These are phyloP conservation scores for Hystrix brachyura DNA, from an alignment of 2,113 vertebrate genomes.

Conservation along the genomic window DNA sequence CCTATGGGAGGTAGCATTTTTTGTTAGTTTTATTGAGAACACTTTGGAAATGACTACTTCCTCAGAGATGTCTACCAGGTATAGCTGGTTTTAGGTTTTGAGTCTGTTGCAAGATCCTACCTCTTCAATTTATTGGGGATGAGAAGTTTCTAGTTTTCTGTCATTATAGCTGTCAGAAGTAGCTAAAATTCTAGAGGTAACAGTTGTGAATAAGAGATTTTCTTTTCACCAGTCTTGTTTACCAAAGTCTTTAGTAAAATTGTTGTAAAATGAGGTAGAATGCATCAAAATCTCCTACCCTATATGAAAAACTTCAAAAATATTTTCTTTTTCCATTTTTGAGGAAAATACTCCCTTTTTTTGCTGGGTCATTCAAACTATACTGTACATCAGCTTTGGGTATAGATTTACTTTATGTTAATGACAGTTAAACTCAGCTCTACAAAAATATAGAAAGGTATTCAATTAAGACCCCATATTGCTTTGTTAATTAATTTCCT, in stretches of 20 bases:
- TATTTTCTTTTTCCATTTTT: constrained; percentile 26
- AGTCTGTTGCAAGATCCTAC: no score
- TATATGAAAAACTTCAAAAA: background rate
- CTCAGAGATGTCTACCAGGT: no score
- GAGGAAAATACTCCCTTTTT: constrained; percentile 34
- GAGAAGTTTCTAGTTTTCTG: background rate
- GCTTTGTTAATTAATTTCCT: constrained; percentile 81
- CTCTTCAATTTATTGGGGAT: no score
- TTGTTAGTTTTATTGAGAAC: no score
- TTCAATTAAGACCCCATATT: constrained; percentile 57
- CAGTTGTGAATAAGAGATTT: background rate
- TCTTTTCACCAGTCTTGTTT: background rate
- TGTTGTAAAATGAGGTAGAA: background rate
- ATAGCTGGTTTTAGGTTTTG: no score
- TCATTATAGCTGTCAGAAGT: background rate
- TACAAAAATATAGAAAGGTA: constrained; percentile 52
- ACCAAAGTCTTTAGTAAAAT: background rate
- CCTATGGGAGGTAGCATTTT: no score
- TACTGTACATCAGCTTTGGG: background rate
- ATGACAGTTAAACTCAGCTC: constrained; percentile 55
- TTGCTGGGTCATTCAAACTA: constrained; percentile 37
- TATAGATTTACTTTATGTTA: constrained; percentile 73
- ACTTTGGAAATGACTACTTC: no score
- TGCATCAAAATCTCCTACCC: background rate
- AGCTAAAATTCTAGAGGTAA: background rate